Base-by-base conservation (phyloP, 2,113 vertebrate species). In the Zosterops japonicus region DNA sequence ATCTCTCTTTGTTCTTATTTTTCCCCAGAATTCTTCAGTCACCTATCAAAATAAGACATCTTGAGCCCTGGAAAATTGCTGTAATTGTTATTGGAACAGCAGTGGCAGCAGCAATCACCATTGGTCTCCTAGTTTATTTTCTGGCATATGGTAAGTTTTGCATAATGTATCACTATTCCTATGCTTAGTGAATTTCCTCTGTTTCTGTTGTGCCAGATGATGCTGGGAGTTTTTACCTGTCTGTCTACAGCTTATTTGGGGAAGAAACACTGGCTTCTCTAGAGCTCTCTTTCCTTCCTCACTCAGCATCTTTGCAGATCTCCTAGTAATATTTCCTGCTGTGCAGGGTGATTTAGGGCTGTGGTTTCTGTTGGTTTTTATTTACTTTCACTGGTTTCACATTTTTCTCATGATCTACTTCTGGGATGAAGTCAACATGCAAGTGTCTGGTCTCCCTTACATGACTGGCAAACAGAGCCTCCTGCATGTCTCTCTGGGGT, bases 71-170 rank as follows among this genome's bases (percentile, higher is more conserved):
- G 78, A 85, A 97, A 65, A 95, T 98, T 7, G 79, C 83, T 67
- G 14, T 97, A 24, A 65, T 97, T 22, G 88, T 97, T 19, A 47
- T 97, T 22, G 93, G 78, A 35, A 71, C 60, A n/a, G 94, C 96
- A 25, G 47, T 77, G 23, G 90, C 96, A 83, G 74, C 97, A 88
- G 97, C 97, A 13, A 71, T 98, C 67, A 95, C 52, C 11, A 47
- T 94, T 76, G 96, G 80, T 59, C 87, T 98, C 42, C 95, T 98
- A 33, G 88, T 96, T 74, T 93, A 98, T 94, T 98, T 98, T 91
- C 91, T 98, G 79, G 90, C 93, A 41, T 97, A 97, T 63, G 97
- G 98, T 98, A 95, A 98, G 97, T 84, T 94, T 87, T 83, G 71
- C 6, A 35, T 31, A 65, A 42, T 2, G 2, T 15, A 18, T 25